phyloP scores from a whole-genome alignment of 2,113 vertebrate species.

The Calcarius ornatus region DNA sequence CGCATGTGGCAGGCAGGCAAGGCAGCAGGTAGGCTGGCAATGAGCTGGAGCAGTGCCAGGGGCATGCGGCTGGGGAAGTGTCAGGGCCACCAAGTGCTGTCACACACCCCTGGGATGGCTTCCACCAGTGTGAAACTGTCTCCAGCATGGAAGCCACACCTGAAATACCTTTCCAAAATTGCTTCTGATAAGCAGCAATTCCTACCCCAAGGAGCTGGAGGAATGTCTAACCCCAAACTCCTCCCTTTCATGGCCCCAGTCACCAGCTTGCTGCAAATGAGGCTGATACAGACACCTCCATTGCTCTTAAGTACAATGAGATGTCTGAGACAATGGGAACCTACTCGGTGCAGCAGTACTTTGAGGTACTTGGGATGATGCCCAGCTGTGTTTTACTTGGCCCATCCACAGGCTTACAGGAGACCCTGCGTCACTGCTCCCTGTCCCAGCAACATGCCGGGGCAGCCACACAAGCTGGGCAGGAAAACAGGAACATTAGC shows the following conservation, averaged over 20 bases:
- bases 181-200: not conserved
- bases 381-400: slow-evolving; percentile 4
- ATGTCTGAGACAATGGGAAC: not conserved
- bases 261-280: not conserved
- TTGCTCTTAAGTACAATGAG: not conserved
- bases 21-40: not conserved
- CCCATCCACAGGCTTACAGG: not conserved
- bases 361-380: not conserved
- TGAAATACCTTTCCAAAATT: not conserved
- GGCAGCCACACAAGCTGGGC: not conserved
- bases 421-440: not conserved
- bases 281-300: not conserved
- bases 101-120: not conserved
- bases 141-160: rapidly evolving
- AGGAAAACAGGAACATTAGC: not conserved
- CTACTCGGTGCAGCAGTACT: rapidly evolving
- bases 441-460: not conserved
- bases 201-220: not conserved
- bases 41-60: not conserved
- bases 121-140: not conserved
- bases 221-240: not conserved
- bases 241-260: not conserved
- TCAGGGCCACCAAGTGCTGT: rapidly evolving
- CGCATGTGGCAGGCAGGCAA: rapidly evolving
- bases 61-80: rapidly evolving